Evolutionary conservation across 1,140 invertebrate genomes (phyloP).

Genomic region (Ridgeia piscesae): DNA sequence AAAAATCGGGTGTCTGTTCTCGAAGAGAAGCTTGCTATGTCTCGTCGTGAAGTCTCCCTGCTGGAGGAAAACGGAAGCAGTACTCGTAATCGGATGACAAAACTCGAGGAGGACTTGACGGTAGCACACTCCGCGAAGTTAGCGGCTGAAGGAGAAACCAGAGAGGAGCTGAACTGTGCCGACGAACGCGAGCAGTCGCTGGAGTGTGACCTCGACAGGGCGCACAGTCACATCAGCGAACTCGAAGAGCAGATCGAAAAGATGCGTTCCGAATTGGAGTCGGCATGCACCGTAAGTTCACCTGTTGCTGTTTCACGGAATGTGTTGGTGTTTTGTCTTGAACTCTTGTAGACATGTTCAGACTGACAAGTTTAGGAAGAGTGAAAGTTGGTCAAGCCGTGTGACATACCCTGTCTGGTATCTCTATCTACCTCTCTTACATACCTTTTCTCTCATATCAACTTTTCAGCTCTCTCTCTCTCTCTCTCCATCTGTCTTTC

Average conservation of each 20-base stretch:
- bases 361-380: background rate
- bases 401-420: too few relatives aligned
- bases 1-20: conserved; percentile 10
- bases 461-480: too few relatives aligned
- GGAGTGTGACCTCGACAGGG: background rate
- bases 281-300: background rate
- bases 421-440: too few relatives aligned
- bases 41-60: background rate
- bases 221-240: background rate
- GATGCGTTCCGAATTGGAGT: background rate
- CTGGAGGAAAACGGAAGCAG: conserved; percentile 8
- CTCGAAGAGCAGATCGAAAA: background rate
- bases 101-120: conserved; percentile 17
- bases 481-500: too few relatives aligned
- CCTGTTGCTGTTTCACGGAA: background rate
- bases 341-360: background rate
- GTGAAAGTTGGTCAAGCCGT: background rate
- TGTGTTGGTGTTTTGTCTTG: background rate
- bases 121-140: conserved; percentile 8
- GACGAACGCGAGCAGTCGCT: background rate
- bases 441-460: too few relatives aligned
- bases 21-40: conserved; percentile 20
- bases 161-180: conserved; percentile 5
- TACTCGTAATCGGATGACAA: conserved; percentile 8
- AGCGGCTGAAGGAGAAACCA: background rate